Base-by-base conservation (phyloP, 2,797 vertebrate genomes). In the Moxostoma hubbsi region DNA sequence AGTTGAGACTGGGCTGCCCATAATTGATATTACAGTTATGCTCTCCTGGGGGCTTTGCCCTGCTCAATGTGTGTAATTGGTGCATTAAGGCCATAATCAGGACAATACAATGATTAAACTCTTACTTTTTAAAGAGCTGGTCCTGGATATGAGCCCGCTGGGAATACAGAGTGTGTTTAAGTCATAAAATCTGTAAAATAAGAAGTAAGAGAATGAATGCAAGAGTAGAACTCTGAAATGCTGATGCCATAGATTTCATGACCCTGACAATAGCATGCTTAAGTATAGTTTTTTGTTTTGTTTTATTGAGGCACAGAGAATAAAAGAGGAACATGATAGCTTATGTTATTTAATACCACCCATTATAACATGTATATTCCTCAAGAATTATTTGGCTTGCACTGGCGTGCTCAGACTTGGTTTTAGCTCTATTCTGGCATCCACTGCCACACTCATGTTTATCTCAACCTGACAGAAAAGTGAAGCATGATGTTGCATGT, bases 41-140 rank as follows among this genome's bases (percentile, higher is more conserved):
- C 55, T 66, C 55, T 61, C 75, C 46, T 71, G 45, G 66, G 59
- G 46, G 53, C 18, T 63, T 62, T 77, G 66, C 54, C 78, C 73
- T 67, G 16, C 64, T 83, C 46, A 77, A 12, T 63, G 70, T 53
- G 69, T 77, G 72, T 76, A 80, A 82, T 46, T 71, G 59, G 62
- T 46, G 15, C 68, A 71, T 82, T 69, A 86, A 81, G 51, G 61
- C 68, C 82, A 82, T 70, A 84, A 81, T 81, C 71, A 77, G 69
- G 74, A 80, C 74, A 76, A 64, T 65, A 61, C 55, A 68, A 61
- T 79, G 67, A 82, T 70, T 82, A 78, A 78, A 79, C 59, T 54
- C 62, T 62, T 75, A 6, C 11, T 53, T 77, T 81, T 81, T 75
- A 64, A 65, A 75, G 75, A 81, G 75, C 53, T 2, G 15, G 62